Base-by-base conservation (phyloP, 1,140 invertebrate genomes). In the Parapsyche elsis region DNA sequence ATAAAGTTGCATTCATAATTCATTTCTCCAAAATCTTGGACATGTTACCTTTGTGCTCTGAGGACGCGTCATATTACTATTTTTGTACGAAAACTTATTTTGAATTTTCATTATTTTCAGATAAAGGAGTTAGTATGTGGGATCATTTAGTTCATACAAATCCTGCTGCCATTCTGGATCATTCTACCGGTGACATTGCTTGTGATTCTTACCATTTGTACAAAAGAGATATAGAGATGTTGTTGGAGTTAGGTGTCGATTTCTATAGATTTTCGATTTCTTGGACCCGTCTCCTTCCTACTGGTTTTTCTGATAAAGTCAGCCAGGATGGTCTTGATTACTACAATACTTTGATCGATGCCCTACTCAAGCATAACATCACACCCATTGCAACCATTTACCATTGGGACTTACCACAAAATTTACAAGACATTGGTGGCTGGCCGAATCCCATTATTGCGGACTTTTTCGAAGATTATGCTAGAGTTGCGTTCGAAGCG, bases 181-280 rank as follows among this genome's bases (percentile, higher is more conserved):
- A 85, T 38, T 84, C 84, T 0, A 92, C 87, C 83, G 91, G 87
- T 14, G 88, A 88, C 80, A 78, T 87, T 24, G 74, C 86, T 7
- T 76, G 86, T 5, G 87, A 88, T 24, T 88, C 87, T 59, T 88
- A 86, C 82, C 86, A 86, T 84, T 85, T 83, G 9, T 83, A 87
- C 83, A 87, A 87, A 83, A 84, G 85, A 92, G 92, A 93, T 85
- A 88, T 93, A 0, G 79, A 86, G 67, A 83, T 91, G 73, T 81
- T 92, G 0, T 87, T 88, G 81, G 82, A 88, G 38, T 73, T 91
- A 14, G 87, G 87, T 4, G 88, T 90, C 9, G 83, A 87, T 71
- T 84, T 86, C 73, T 91, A 91, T 82, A 85, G 90, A n/a, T 90
- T 92, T 84, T 92, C 91, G 0, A 87, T 91, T 64, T 87, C 89